Base-by-base conservation (phyloP, 2,888 invertebrate genomes). In the Orthosia incerta region DNA sequence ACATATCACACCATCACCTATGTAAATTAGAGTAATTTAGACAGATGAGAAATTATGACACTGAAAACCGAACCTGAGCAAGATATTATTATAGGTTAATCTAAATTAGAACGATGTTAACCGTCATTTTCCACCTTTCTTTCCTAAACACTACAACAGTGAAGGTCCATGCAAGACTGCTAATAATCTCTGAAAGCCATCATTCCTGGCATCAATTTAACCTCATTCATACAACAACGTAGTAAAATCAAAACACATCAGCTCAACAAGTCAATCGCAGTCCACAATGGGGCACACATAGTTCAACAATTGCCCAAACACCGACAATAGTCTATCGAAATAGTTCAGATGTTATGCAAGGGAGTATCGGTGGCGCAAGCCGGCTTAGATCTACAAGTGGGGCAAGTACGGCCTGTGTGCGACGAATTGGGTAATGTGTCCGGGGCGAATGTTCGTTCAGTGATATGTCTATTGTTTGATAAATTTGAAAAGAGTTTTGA, bases 331-430 rank as follows among this genome's bases (percentile, higher is more conserved):
- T 88, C 85, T 94, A 95, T 94, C 92, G 94, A 95, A 94, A 94
- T 95, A 94, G 95, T 94, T 91, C 94, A 92, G 73, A 78, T 83
- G 90, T 95, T 95, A 95, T 93, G 95, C 95, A 95, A 95, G 86
- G 84, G 85, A 87, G 89, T 82, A 87, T 86, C 74, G 66, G 55
- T 95, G 94, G 93, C 92, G 95, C 95, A 95, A 95, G 88, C 66
- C 87, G 89, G 85, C 90, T 93, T 90, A 93, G 94, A 94, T 94
- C 83, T 86, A 80, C 78, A 95, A 94, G 94, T 95, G 88, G 95
- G 95, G 74, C 95, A 93, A 61, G 91, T 87, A 89, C 94, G 74
- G 93, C 18, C 84, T 89, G 71, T 77, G 76, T 86, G 80, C 86
- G 88, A 7, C 91, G 93, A 94, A 93, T 87, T 46, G 50, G 18